phyloP scores from a whole-genome alignment of 35 echinoderm and acorn worm species.

The Apostichopus japonicus region DNA sequence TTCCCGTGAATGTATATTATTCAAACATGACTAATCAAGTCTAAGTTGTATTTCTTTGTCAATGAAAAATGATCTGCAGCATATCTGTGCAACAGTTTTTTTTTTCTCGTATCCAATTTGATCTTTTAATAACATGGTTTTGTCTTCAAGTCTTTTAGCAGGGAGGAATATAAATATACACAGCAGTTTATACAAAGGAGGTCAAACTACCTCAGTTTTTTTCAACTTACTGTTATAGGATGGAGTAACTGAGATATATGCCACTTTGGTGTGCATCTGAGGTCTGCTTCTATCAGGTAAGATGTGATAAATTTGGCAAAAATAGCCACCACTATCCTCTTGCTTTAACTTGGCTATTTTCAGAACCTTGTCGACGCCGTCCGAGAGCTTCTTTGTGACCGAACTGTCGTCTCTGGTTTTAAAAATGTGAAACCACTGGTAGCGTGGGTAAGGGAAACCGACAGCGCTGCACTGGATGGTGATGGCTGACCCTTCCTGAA shows the following conservation, averaged over 20 bases:
- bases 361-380: slow-evolving; percentile 62
- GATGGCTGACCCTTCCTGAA: slow-evolving; percentile 39
- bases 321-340: slow-evolving; percentile 61
- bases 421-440: slow-evolving; percentile 80
- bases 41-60: no score
- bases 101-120: no score
- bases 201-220: background rate
- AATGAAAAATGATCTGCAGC: no score
- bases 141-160: no score
- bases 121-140: no score
- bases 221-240: slow-evolving; percentile 50
- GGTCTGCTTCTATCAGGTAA: slow-evolving; percentile 17
- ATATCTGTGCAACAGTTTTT: no score
- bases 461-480: slow-evolving; percentile 70
- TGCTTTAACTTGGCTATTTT: slow-evolving; percentile 37
- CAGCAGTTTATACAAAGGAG: no score
- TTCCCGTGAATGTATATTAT: no score
- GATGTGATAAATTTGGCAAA: slow-evolving; percentile 78
- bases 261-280: slow-evolving; percentile 57
- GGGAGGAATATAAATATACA: no score
- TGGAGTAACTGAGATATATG: slow-evolving; percentile 56
- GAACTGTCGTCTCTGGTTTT: background rate
- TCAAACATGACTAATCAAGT: no score
- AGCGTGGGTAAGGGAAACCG: slow-evolving; percentile 87
- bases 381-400: slow-evolving; percentile 40